Evolutionary conservation across 2,113 vertebrate genomes (phyloP), one percentile per base, ranked within the genome.

Genomic region (Syngnathus floridae): DNA sequence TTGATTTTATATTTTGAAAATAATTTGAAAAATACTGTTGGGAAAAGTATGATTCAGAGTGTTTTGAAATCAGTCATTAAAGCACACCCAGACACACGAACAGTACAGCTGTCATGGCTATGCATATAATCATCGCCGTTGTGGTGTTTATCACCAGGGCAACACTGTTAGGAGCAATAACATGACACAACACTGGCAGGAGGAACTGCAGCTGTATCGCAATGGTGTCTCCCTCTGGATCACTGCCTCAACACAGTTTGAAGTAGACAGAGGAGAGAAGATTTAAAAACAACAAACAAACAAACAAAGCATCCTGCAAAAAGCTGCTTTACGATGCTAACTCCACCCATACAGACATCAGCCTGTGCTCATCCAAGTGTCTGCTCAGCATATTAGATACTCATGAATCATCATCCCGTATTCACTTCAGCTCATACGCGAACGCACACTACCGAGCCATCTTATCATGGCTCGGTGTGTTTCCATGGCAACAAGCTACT

Each of bases 401-500:
- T 77, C 62, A 78, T 83, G 74, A 85, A 84, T 83, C 78, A 76
- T 71, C 59, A 66, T 71, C 58, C 37, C 48, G 73, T 58, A 56
- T 58, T 59, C 46, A 55, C 48, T 66, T 69, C 22, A 63, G 35
- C 38, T n/a, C 36, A 59, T 51, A 13, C 12, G 17, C 13, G 1
- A 19, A n/a, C 48, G 14, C 54, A 56, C 14, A 35, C 45, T 17
- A 12, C 38, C 38, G 21, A 14, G 38, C 5, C 7, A 79, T 77
- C 80, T 84, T 63, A 83, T 78, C 76, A 13, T 68, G 73, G 71
- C 65, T 78, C 75, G 59, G 70, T 64, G 62, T 40, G 86, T 91
- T 86, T 78, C 88, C 86, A 90, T 90, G 79, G 90, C 84, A 90
- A 90, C 89, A 75, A 68, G 75, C 78, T 71, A 75, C 68, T 72